These are phyloP conservation scores for Mylabris phalerata DNA, from an alignment of 1,140 invertebrate genomes.

Conservation along the genomic window DNA sequence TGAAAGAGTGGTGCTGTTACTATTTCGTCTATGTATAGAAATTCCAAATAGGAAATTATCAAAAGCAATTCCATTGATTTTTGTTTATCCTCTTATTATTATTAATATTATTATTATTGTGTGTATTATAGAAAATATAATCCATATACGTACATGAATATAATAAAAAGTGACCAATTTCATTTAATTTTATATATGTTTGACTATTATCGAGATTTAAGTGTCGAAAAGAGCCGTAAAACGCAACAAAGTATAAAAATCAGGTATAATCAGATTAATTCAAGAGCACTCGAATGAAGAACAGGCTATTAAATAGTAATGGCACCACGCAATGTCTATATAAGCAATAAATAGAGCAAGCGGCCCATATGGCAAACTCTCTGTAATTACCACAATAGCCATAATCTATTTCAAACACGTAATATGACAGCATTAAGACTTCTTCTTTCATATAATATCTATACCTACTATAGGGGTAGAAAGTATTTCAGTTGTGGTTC, in stretches of 20 bases:
- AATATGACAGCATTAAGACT: slow-evolving; percentile 41
- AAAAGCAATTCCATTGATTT: no score
- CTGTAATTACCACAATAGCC: slow-evolving; percentile 40
- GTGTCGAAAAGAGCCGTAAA: no score
- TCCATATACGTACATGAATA: no score
- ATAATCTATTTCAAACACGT: slow-evolving; percentile 42
- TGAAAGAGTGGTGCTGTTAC: slow-evolving; percentile 10
- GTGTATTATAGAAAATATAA: no score
- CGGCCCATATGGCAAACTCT: slow-evolving; percentile 35
- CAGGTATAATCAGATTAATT: slow-evolving; percentile 18
- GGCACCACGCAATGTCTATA: slow-evolving; percentile 17
- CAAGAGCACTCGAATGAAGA: slow-evolving; percentile 15
- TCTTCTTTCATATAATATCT: slow-evolving; percentile 23
- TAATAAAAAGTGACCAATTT: no score
- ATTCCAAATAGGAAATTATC: no score
- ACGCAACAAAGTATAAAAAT: slow-evolving; percentile 6
- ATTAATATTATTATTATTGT: no score
- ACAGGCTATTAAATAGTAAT: slow-evolving; percentile 16
- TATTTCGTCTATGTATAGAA: neutral
- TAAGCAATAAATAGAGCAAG: slow-evolving; percentile 27
- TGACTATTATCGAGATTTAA: no score
- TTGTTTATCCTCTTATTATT: no score
- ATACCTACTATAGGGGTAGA: no score
- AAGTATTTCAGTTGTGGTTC: no score
- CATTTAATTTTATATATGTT: no score